phyloP scores from a whole-genome alignment of 2,888 invertebrate species.

The Taphrorychus bicolor region DNA sequence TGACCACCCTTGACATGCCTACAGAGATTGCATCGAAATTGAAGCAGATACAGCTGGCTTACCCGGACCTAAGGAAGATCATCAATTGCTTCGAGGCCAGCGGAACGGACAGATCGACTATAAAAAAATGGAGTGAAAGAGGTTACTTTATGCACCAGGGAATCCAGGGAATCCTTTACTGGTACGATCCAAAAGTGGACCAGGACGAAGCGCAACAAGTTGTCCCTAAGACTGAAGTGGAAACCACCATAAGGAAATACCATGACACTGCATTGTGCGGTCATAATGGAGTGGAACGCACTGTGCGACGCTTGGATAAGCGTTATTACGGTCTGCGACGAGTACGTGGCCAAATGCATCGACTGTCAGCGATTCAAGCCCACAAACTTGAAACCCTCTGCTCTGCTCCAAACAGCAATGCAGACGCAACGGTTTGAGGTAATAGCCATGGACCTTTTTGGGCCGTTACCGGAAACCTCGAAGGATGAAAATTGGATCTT shows the following conservation, averaged over 20 bases:
- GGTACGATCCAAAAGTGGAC: slow-evolving; percentile 30
- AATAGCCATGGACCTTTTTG: slow-evolving; percentile 47
- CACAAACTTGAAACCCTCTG: slow-evolving; percentile 46
- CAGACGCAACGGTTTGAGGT: slow-evolving; percentile 45
- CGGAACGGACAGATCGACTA: not conserved
- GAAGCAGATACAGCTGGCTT: slow-evolving; percentile 40
- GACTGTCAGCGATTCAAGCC: slow-evolving; percentile 49
- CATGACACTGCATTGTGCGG: slow-evolving; percentile 47
- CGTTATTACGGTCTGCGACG: slow-evolving; percentile 45
- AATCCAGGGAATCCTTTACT: slow-evolving; percentile 39
- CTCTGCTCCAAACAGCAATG: slow-evolving; percentile 47
- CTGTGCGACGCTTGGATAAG: slow-evolving; percentile 38
- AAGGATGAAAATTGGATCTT: slow-evolving; percentile 43
- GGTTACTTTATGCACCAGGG: slow-evolving; percentile 42
- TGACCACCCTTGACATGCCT: not conserved
- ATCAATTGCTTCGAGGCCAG: not conserved
- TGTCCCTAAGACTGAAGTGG: slow-evolving; percentile 35
- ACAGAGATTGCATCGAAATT: slow-evolving; percentile 1
- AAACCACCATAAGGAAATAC: slow-evolving; percentile 38
- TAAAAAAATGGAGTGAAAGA: slow-evolving; percentile 38
- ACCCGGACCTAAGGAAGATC: slow-evolving; percentile 43
- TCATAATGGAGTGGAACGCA: slow-evolving; percentile 49
- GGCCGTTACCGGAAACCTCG: slow-evolving; percentile 44
- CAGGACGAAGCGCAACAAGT: slow-evolving; percentile 49
- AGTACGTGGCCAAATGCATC: slow-evolving; percentile 44